Base-by-base conservation (phyloP, 2,113 vertebrate genomes). In the Pongo pygmaeus region DNA sequence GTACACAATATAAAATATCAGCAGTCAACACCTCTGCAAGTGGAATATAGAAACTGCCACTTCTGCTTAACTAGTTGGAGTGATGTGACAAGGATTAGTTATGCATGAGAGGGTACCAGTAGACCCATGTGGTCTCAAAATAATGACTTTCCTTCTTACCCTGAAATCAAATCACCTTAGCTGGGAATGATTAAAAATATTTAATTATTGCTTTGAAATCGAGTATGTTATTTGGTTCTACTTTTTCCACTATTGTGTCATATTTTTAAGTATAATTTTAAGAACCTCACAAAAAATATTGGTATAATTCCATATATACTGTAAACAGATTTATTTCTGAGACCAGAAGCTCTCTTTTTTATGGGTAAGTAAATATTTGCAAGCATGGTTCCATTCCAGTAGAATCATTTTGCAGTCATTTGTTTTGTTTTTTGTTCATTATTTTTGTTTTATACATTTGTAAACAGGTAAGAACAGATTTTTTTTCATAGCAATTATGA, bases 1-100 rank as follows among this genome's bases (percentile, higher is more conserved):
- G 79, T 67, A 98, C 95, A 97, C 74, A 95, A 96, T 43, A 96
- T 91, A 91, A 97, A 85, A 97, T 95, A 50, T 97, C 97, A 98
- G 91, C 89, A 90, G 80, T 96, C 92, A 85, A 94, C 78, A 97
- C 79, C 88, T 95, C 93, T 92, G 93, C 50, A 97, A 86, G 40
- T 48, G 52, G 77, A 97, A 95, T 94, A 97, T 50, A 89, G 93
- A 96, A 98, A 88, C 25, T 74, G 50, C 67, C 48, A 96, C 78
- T 94, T 92, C 57, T 17, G 16, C 86, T 85, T 67, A 96, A 95
- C 96, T 91, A 70, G 94, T 46, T 88, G 70, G 77, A 93, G 87
- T 27, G 64, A 97, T 78, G 92, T 57, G 27, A 80, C 78, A 61
- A 94, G 78, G 95, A 98, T 98, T 98, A 97, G 96, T 89, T 97